Percentiles rank a stretch among this genome's conserved stretches.
These are phyloP conservation scores for Tolypeutes matacus DNA, from an alignment of 2,797 vertebrate species.

Conservation along the genomic window DNA sequence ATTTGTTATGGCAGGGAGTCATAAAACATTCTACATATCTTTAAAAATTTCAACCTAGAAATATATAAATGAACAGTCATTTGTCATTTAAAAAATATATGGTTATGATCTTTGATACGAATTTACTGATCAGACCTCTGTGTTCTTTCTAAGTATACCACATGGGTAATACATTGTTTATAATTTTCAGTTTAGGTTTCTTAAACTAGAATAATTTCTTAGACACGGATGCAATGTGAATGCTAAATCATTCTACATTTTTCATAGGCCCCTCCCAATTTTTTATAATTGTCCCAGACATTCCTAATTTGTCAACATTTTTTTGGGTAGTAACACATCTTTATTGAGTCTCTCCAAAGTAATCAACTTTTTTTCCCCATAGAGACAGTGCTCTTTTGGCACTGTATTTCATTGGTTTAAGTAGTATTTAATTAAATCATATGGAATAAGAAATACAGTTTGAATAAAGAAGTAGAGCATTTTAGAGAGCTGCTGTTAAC, in stretches of 20 bases:
- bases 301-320: constrained; percentile 59
- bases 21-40: not conserved
- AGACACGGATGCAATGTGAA: not conserved
- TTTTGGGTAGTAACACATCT: not conserved
- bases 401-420: not conserved
- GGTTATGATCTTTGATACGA: not conserved
- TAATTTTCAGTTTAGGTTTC: constrained; percentile 50
- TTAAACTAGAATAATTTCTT: constrained; percentile 51
- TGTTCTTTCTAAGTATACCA: constrained; percentile 45
- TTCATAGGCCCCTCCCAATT: not conserved
- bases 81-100: constrained; percentile 52
- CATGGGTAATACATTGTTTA: not conserved
- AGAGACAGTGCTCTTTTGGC: constrained; percentile 20
- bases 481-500: not conserved
- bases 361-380: not conserved
- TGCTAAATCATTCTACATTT: constrained; percentile 31
- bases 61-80: not conserved
- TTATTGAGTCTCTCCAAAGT: constrained; percentile 21
- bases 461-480: not conserved
- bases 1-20: not conserved
- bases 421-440: not conserved
- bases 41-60: constrained; percentile 45
- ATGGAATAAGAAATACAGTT: not conserved
- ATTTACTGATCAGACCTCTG: not conserved
- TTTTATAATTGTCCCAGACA: not conserved